Evolutionary conservation across 2,888 invertebrate species (phyloP).

Genomic region (Ephialtes manifestator): DNA sequence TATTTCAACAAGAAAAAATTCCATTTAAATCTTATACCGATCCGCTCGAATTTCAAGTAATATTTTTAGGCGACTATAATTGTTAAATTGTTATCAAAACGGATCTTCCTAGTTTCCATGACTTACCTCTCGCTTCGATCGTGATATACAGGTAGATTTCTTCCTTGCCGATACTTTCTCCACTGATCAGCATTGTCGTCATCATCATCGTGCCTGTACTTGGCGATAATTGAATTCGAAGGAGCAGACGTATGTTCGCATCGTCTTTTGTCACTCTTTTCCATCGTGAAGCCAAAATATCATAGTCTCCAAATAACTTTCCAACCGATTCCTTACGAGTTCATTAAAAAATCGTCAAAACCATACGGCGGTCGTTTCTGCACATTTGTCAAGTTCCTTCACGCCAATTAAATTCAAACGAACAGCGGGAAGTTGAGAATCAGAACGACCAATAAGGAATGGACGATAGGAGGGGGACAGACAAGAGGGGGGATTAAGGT

Average conservation of each 20-base stretch:
- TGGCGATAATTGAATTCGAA: conserved; percentile 68
- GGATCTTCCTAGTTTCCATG: too few relatives aligned
- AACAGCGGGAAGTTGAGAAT: conserved; percentile 37
- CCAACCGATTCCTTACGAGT: not conserved
- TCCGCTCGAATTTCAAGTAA: too few relatives aligned
- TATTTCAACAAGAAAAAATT: too few relatives aligned
- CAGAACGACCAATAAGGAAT: conserved; percentile 56
- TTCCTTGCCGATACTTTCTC: conserved; percentile 72
- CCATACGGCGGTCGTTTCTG: not conserved
- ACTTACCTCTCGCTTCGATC: conserved; percentile 71
- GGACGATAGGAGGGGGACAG: conserved; percentile 46
- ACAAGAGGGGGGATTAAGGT: conserved; percentile 49
- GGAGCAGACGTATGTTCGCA: conserved; percentile 69
- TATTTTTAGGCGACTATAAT: too few relatives aligned
- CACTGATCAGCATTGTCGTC: conserved; percentile 63
- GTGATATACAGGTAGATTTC: conserved; percentile 53
- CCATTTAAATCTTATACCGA: too few relatives aligned
- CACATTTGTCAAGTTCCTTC: not conserved
- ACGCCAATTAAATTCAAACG: conserved; percentile 9
- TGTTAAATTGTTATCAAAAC: too few relatives aligned
- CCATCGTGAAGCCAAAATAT: conserved; percentile 69
- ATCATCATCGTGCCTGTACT: conserved; percentile 65
- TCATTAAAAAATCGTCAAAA: not conserved
- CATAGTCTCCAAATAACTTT: conserved; percentile 29
- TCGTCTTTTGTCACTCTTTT: conserved; percentile 71